Evolutionary conservation across 2,113 vertebrate genomes (phyloP), one percentile per base, ranked within the genome.

Genomic region (Silurus glanis): DNA sequence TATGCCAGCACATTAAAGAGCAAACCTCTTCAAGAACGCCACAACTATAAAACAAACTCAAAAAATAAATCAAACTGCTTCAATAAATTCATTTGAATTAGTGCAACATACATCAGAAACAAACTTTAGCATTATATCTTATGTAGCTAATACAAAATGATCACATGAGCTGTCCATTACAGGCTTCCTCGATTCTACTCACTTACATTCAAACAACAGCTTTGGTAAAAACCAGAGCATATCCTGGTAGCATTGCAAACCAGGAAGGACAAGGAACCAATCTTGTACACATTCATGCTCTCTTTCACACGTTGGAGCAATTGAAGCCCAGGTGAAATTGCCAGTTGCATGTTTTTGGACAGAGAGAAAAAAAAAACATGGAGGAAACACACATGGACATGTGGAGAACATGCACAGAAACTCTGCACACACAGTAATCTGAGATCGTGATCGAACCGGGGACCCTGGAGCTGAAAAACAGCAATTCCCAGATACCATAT

Each of bases 41-140:
- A 80, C 51, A 53, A 69, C 55, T 71, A 51, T 86, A 80, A 45
- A 86, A 49, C 45, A 82, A 74, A 17, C 56, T 19, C 0, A 37
- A 78, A 82, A 78, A 86, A 82, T 69, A 82, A 86, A 86, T 82
- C 25, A 86, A 74, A 56, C 85, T 49, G 51, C 76, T 49, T 37
- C 53, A 51, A 72, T 49, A 72, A 82, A 81, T 74, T 69, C 17
- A 61, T 67, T 62, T 81, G 62, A 64, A 55, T 21, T 37, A 16
- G 47, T 66, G 9, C 49, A 61, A 80, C 79, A 69, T 86, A 55
- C 79, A 62, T 47, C 55, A 67, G 45, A 62, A 86, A 81, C 45
- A 81, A 82, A 61, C 55, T 58, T 59, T 47, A 37, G 9, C 25
- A 80, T 47, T 85, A 58, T 58, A 28, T 13, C 51, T 62, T 58